Base-by-base conservation (phyloP, 2,888 invertebrate genomes). In the Cerastis rubricosa region DNA sequence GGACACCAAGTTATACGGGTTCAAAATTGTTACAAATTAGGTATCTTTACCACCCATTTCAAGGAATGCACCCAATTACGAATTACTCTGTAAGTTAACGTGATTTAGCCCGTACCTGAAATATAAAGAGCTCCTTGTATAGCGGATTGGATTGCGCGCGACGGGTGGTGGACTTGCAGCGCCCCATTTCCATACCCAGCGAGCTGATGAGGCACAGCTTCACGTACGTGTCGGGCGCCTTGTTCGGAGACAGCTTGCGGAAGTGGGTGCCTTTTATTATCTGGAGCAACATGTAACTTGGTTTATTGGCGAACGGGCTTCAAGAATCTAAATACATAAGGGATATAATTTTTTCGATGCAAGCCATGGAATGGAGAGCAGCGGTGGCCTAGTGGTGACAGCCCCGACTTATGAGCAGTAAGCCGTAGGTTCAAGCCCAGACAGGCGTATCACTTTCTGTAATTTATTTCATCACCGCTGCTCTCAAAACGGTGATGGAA, bases 121-220 rank as follows among this genome's bases (percentile, higher is more conserved):
- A 59, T 51, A 99, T 98, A 94, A 99, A 99, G 6, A 99, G 98
- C 95, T 99, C 99, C 94, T 99, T 99, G 94, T 99, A 99, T 19
- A 99, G 97, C 59, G 99, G 99, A 97, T 99, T 99, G 68, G 99
- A 99, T 95, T 99, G 99, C 19, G 99, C 99, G 71, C 99, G 97
- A 85, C 99, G 97, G 22, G 99, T 98, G 73, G 99, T 99, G 57
- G 99, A 99, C 97, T 99, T 99, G 93, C 99, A 98, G 85, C 99
- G 98, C 0, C 98, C 98, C 96, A 99, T 98, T 96, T 99, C 99
- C 96, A 99, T 98, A 29, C 99, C 99, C 88, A 98, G 98, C 89
- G 99, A 99, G 93, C 99, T 99, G 90, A 99, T 98, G 92, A 99
- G 97, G 89, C 98, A 98, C 87, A 99, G 95, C 95, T 99, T 99